phyloP scores from a whole-genome alignment of 2,797 vertebrate genomes.

The Bryconaethiops microstoma region DNA sequence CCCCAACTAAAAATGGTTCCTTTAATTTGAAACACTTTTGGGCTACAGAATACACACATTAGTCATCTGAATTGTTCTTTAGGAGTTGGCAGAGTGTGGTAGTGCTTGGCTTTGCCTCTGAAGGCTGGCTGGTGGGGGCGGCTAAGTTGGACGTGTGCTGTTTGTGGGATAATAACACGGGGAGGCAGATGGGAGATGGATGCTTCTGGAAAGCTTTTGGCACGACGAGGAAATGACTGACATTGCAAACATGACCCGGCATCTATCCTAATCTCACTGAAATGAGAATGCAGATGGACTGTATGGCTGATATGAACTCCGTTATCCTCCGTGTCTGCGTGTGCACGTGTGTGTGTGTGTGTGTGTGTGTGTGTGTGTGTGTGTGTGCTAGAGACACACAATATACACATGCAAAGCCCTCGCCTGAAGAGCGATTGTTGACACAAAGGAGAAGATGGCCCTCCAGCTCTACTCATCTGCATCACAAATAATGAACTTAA shows the following conservation, averaged over 20 bases:
- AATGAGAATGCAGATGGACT: conserved; percentile 60
- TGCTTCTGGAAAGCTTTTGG: conserved; percentile 57
- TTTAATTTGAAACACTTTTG: neutral
- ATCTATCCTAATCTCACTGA: conserved; percentile 65
- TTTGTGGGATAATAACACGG: conserved; percentile 61
- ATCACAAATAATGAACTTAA: conserved; percentile 63
- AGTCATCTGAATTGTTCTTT: neutral
- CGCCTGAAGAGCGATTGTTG: conserved; percentile 55
- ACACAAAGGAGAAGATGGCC: conserved; percentile 64
- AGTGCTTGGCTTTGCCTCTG: neutral
- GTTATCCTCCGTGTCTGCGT: conserved; percentile 43
- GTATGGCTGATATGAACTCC: conserved; percentile 57
- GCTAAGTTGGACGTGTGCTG: conserved; percentile 32
- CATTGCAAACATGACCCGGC: conserved; percentile 56
- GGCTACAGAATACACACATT: neutral
- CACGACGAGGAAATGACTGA: conserved; percentile 61
- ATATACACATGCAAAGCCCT: conserved; percentile 42
- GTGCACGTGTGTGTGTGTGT: conserved; percentile 36
- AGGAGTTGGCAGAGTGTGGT: neutral
- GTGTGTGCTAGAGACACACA: conserved; percentile 37
- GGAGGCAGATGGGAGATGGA: conserved; percentile 57
- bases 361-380: conserved; percentile 14
- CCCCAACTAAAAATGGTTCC: neutral
- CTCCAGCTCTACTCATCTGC: conserved; percentile 64
- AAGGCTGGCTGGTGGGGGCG: neutral